phyloP scores from a whole-genome alignment of 2,797 vertebrate genomes.

The Trichosurus vulpecula region DNA sequence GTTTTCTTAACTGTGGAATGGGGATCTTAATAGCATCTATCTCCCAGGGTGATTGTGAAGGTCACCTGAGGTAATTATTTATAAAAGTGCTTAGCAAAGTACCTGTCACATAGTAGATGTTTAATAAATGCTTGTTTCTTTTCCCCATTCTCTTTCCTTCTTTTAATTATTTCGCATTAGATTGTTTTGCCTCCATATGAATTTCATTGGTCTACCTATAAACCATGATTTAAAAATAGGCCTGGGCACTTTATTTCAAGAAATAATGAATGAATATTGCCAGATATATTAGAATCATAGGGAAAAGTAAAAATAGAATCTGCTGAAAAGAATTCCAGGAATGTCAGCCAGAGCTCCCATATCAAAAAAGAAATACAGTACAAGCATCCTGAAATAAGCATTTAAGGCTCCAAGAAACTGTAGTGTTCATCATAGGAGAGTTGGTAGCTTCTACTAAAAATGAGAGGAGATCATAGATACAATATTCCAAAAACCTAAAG shows the following conservation, averaged over 20 bases:
- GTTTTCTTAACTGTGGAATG: background rate
- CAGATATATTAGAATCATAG: background rate
- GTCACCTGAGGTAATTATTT: background rate
- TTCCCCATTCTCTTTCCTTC: background rate
- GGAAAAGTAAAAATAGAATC: background rate
- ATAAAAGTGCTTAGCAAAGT: background rate
- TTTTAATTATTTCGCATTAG: background rate
- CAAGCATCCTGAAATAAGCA: background rate
- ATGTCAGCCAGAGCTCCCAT: background rate
- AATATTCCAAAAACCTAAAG: background rate
- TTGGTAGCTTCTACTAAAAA: background rate
- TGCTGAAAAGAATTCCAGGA: background rate
- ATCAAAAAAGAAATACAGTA: background rate
- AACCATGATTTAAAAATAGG: background rate
- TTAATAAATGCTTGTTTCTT: background rate
- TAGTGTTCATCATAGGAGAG: background rate
- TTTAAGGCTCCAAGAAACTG: background rate
- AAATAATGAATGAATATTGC: background rate
- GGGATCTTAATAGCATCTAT: background rate
- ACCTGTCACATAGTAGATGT: background rate
- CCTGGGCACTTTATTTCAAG: background rate
- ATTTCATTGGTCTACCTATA: background rate
- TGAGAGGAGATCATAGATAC: background rate
- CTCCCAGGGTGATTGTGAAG: background rate
- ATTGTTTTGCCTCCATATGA: background rate